These are phyloP conservation scores for Athripsodes cinereus DNA, from an alignment of 2,888 invertebrate species.

Conservation along the genomic window DNA sequence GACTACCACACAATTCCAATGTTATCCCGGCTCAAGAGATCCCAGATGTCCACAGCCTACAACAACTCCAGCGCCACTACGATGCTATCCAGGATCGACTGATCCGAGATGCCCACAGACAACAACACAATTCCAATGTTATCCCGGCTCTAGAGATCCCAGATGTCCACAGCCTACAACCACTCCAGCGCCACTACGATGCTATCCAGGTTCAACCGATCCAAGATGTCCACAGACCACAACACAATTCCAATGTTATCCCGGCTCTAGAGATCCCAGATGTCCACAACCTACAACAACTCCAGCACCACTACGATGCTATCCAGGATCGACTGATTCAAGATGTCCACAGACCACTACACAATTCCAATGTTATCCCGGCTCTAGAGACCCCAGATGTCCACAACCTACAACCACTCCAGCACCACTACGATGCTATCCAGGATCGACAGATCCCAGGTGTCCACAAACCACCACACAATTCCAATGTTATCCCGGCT, in stretches of 20 bases:
- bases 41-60: conserved; percentile 29
- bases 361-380: conserved; percentile 32
- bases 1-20: conserved; percentile 30
- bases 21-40: conserved; percentile 33
- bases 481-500: conserved; percentile 33
- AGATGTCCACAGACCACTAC: conserved; percentile 33
- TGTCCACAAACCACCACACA: conserved; percentile 30
- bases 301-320: conserved; percentile 30
- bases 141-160: conserved; percentile 40
- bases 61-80: conserved; percentile 28
- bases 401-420: conserved; percentile 31
- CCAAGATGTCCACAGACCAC: conserved; percentile 35
- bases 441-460: conserved; percentile 34
- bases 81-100: conserved; percentile 30
- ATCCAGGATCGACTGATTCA: conserved; percentile 35
- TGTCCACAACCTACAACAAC: conserved; percentile 32
- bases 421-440: conserved; percentile 32
- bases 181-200: conserved; percentile 21
- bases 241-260: conserved; percentile 28
- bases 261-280: conserved; percentile 35
- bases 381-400: conserved; percentile 35
- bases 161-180: conserved; percentile 33
- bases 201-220: conserved; percentile 31
- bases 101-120: conserved; percentile 36
- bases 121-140: conserved; percentile 31